phyloP scores from a whole-genome alignment of 2,797 vertebrate genomes.

The Coregonus ussuriensis region DNA sequence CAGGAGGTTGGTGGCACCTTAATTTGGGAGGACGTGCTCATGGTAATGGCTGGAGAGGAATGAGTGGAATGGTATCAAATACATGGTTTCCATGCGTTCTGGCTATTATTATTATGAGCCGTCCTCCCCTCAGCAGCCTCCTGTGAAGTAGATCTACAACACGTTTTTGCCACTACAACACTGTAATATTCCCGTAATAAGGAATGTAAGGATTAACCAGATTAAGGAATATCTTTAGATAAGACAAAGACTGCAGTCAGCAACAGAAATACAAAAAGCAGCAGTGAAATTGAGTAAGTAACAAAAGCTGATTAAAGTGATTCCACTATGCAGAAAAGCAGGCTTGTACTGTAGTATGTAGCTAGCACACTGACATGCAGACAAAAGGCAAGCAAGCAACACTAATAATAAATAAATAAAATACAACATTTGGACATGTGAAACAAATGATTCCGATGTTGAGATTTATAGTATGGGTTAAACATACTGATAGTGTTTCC shows the following conservation, averaged over 20 bases:
- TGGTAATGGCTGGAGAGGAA: no score
- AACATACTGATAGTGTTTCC: not conserved
- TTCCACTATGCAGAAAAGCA: constrained; percentile 36
- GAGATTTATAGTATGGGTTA: constrained; percentile 22
- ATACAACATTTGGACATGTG: constrained; percentile 15
- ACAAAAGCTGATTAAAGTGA: constrained; percentile 21
- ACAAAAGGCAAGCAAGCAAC: constrained; percentile 23
- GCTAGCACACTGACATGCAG: not conserved
- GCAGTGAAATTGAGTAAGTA: constrained; percentile 20
- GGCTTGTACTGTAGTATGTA: not conserved
- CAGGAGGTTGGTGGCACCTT: no score
- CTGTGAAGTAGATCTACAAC: not conserved
- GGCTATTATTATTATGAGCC: no score
- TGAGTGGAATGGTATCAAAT: no score
- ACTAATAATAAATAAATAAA: constrained; percentile 18
- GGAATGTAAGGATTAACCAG: constrained; percentile 19
- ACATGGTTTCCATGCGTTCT: no score
- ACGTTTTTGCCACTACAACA: constrained; percentile 24
- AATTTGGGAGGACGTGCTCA: no score
- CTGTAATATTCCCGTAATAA: constrained; percentile 5
- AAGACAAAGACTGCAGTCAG: constrained; percentile 8
- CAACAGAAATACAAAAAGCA: constrained; percentile 12
- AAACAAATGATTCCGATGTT: constrained; percentile 10
- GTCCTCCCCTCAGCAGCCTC: no score
- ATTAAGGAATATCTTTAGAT: constrained; percentile 15